phyloP scores from a whole-genome alignment of 2,797 vertebrate species.

The Takifugu ocellatus region DNA sequence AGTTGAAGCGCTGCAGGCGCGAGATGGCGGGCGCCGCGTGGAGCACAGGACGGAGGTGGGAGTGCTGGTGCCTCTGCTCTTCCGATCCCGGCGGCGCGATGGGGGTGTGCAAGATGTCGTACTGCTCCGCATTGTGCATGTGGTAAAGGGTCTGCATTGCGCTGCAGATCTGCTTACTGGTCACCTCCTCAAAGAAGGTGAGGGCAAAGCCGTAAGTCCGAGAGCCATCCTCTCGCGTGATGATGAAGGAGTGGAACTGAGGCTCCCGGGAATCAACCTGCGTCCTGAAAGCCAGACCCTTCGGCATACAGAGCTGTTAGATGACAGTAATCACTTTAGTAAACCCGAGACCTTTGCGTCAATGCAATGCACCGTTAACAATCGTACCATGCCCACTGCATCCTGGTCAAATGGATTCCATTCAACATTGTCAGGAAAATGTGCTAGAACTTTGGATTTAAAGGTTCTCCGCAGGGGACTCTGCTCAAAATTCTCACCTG shows the following conservation, averaged over 20 bases:
- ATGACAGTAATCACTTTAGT: background rate
- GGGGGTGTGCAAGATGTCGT: constrained; percentile 87
- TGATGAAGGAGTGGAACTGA: constrained; percentile 97
- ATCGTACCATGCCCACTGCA: constrained; percentile 96
- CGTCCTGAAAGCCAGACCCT: constrained; percentile 80
- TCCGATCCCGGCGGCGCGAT: constrained; percentile 70
- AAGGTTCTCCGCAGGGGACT: constrained; percentile 96
- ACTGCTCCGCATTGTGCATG: constrained; percentile 98
- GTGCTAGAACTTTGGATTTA: constrained; percentile 97
- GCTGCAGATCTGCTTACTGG: constrained; percentile 98
- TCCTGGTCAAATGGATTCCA: constrained; percentile 99
- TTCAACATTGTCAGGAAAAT: constrained; percentile 97
- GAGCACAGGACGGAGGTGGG: constrained; percentile 78
- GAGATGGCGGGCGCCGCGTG: constrained; percentile 83
- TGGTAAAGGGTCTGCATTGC: constrained; percentile 99
- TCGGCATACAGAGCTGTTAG: constrained; percentile 74
- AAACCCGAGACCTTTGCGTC: background rate
- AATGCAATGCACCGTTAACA: background rate
- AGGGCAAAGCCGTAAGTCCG: constrained; percentile 96
- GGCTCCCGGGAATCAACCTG: constrained; percentile 89
- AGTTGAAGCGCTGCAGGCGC: constrained; percentile 95
- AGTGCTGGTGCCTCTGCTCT: constrained; percentile 72
- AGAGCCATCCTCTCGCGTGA: constrained; percentile 97
- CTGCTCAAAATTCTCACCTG: constrained; percentile 99
- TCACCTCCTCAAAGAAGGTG: constrained; percentile 98